A percentile compares a stretch with the other conserved stretches of the same genome.
Evolutionary conservation across 1,140 invertebrate species (phyloP).

Genomic region (Druon quercuslanigerum): DNA sequence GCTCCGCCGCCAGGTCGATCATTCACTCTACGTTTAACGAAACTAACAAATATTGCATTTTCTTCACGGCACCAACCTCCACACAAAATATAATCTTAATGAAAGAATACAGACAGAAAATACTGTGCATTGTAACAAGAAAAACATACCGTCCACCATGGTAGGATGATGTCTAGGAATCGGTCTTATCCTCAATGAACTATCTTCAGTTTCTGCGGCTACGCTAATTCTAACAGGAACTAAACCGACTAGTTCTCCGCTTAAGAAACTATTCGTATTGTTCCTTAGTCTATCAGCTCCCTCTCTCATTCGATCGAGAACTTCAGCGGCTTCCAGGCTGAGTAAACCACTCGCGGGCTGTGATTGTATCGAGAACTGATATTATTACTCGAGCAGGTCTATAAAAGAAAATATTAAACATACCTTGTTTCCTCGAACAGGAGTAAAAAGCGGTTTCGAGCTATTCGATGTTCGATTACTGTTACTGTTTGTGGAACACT

Average conservation of each 20-base stretch:
- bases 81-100: no score
- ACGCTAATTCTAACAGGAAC: slow-evolving; percentile 75
- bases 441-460: slow-evolving; percentile 67
- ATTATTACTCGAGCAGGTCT: neutral
- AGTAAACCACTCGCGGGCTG: slow-evolving; percentile 68
- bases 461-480: slow-evolving; percentile 72
- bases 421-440: slow-evolving; percentile 72
- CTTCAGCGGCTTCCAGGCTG: slow-evolving; percentile 78
- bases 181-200: slow-evolving; percentile 68
- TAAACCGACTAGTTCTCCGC: slow-evolving; percentile 79
- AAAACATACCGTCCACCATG: slow-evolving; percentile 61
- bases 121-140: slow-evolving; percentile 19
- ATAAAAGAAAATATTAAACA: slow-evolving; percentile 29
- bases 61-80: no score
- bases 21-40: no score
- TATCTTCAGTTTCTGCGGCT: slow-evolving; percentile 72
- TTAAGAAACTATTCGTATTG: slow-evolving; percentile 86
- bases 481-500: slow-evolving; percentile 69
- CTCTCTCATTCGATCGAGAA: slow-evolving; percentile 80
- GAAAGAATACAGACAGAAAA: slow-evolving; percentile 6
- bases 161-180: slow-evolving; percentile 63
- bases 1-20: no score
- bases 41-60: no score
- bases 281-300: slow-evolving; percentile 84
- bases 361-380: slow-evolving; percentile 41